Evolutionary conservation across 2,888 invertebrate genomes (phyloP), one percentile per base, ranked within the genome.

Genomic region (Volucella zonaria): DNA sequence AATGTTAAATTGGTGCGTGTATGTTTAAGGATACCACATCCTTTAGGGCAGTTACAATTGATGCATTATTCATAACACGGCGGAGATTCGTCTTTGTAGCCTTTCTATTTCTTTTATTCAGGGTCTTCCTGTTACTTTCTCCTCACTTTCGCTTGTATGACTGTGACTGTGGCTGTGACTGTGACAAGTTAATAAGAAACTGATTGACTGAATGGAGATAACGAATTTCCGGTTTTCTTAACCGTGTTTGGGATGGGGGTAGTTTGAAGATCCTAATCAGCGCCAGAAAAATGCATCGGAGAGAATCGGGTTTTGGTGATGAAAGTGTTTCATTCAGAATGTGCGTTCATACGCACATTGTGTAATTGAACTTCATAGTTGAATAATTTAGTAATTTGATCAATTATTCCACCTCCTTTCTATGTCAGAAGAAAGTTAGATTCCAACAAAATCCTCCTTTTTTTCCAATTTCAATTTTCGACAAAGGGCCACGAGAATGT

Each of bases 161-260:
- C 31, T 31, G 31, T 31, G 31, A 23, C 23, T 23, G 23, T 23
- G 23, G 18, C 18, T 71, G 42, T 43, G 31, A 31, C 71, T 75
- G 85, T 85, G 87, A 87, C 86, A 87, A 87, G 82, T 87, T 87
- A 87, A 87, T 87, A 87, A 87, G 85, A 87, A 87, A 77, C 87
- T 87, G 87, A 87, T 87, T 87, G 87, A 87, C 86, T 87, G 86
- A 82, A 85, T 85, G 86, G 87, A 86, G 87, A 87, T 86, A 87
- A 87, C 86, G 86, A 87, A 87, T 87, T 87, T 86, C 87, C 87
- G 86, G 82, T 76, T 67, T 52, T 47, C 58, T 56, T 42, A 52
- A 9, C 68, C 40, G 15, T 18, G 43, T 45, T 74, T 38, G 23
- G 43, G 49, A 40, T 38, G 64, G 56, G 59, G 52, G 64, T 42